phyloP scores from a whole-genome alignment of 2,113 vertebrate genomes.

The Oryzias curvinotus region DNA sequence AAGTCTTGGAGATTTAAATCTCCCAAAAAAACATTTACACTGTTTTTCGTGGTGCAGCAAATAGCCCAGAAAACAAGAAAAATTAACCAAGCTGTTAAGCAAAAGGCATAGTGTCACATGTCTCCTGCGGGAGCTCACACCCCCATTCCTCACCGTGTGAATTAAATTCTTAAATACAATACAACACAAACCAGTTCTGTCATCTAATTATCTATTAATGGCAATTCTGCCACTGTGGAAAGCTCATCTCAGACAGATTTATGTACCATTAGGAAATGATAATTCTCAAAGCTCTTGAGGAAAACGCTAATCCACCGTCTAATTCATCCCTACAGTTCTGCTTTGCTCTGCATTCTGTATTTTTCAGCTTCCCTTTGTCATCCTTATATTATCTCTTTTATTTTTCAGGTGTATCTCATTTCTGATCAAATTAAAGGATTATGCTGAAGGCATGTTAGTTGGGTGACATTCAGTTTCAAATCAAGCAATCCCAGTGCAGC shows the following conservation, averaged over 20 bases:
- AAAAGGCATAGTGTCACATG: background rate
- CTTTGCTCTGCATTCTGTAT: constrained; percentile 18
- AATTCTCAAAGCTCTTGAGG: constrained; percentile 51
- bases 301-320: constrained; percentile 49
- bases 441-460: background rate
- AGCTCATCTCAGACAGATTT: constrained; percentile 28
- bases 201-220: constrained; percentile 60
- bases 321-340: constrained; percentile 39
- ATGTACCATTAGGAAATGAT: constrained; percentile 44
- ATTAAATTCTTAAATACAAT: constrained; percentile 24
- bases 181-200: constrained; percentile 12
- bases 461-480: background rate
- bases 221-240: constrained; percentile 34
- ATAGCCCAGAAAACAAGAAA: constrained; percentile 29
- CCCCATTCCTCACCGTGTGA: constrained; percentile 13
- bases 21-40: background rate
- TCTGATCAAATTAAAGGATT: constrained; percentile 5
- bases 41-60: constrained; percentile 34
- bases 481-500: background rate
- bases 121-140: constrained; percentile 4
- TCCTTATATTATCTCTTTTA: background rate
- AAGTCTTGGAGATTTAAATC: no score
- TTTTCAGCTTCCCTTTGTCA: constrained; percentile 7
- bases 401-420: background rate
- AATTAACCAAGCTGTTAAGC: background rate